Base-by-base conservation (phyloP, 2,113 vertebrate genomes). In the Mesembrinibis cayennensis region DNA sequence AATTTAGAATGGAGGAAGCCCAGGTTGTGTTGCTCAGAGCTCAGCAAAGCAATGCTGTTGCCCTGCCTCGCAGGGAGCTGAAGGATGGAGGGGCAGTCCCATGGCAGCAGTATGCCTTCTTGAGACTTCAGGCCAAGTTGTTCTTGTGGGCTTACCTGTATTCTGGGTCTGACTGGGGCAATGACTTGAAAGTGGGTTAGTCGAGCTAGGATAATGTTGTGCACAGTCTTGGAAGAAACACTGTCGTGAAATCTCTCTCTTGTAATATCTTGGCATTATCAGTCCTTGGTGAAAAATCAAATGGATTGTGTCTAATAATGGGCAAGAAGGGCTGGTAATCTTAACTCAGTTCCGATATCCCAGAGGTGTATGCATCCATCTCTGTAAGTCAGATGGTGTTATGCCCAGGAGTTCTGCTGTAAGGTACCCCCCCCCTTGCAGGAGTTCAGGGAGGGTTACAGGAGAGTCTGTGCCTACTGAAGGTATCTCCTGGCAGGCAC, bases 21-120 rank as follows among this genome's bases (percentile, higher is more conserved):
- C 19, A 38, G 4, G 42, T 0, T 67, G 32, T 67, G 38, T 42
- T 82, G 10, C 50, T 89, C 15, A n/a, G 36, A 74, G 45, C 20
- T 73, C 53, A 80, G 52, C 44, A 72, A 25, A 79, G 38, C 27
- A 32, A 16, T n/a, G 38, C 38, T 44, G 4, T 18, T 50, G 19
- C 26, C 21, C 14, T 79, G 27, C 38, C 36, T 74, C 0, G 0
- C 52, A 40, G 59, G n/a, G 16, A 91, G 44, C 38, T 0, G 0
- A 53, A 67, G 42, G n/a, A 38, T 32, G n/a, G 38, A 58, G 44
- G 7, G 18, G 9, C 58, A 29, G 58, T 61, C 44, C n/a, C 1
- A 0, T 5, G 23, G n/a, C 78, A 91, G 52, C 50, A 17, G 36
- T 21, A 15, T 8, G 26, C 30, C 34, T 44, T 76, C 34, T 67